Percentiles rank a stretch among this genome's conserved stretches.
Conservation (phyloP, 2,888 invertebrate species). For the Nephrotoma guestfalica region DNA sequence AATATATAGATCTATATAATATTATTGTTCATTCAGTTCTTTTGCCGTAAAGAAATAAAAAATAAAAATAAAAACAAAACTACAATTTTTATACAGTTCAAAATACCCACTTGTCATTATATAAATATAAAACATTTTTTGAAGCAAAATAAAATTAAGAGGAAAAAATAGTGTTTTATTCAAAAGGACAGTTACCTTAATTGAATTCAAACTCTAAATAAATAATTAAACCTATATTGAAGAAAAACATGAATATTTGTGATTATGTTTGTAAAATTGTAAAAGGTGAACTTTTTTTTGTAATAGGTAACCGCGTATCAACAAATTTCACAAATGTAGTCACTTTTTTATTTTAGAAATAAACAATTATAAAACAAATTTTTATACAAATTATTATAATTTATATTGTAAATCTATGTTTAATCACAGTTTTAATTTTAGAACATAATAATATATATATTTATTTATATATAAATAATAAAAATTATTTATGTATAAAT, state of each 20-base stretch:
- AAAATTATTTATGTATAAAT: not conserved
- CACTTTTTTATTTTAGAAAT: constrained; percentile 4
- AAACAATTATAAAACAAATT: not conserved
- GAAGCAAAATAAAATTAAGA: not conserved
- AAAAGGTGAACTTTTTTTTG: not conserved
- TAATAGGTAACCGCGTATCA: not conserved
- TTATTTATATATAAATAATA: not conserved
- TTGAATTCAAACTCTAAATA: not conserved
- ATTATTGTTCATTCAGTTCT: constrained; percentile 3
- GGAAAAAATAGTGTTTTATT: not conserved
- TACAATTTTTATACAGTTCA: not conserved
- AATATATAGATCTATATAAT: not conserved
- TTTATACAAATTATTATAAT: constrained; percentile 6
- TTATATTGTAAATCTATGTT: constrained; percentile 3
- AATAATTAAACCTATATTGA: not conserved
- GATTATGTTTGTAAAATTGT: constrained; percentile 1
- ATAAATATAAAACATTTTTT: not conserved
- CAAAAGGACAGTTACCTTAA: not conserved
- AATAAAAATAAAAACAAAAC: not conserved
- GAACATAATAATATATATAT: not conserved
- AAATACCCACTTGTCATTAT: constrained; percentile 2
- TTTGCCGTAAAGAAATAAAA: not conserved
- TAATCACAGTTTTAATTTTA: constrained; percentile 2
- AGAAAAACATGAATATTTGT: not conserved
- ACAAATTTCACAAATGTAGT: constrained; percentile 2